phyloP scores from a whole-genome alignment of 2,888 invertebrate species.

The Creontiades dilutus region DNA sequence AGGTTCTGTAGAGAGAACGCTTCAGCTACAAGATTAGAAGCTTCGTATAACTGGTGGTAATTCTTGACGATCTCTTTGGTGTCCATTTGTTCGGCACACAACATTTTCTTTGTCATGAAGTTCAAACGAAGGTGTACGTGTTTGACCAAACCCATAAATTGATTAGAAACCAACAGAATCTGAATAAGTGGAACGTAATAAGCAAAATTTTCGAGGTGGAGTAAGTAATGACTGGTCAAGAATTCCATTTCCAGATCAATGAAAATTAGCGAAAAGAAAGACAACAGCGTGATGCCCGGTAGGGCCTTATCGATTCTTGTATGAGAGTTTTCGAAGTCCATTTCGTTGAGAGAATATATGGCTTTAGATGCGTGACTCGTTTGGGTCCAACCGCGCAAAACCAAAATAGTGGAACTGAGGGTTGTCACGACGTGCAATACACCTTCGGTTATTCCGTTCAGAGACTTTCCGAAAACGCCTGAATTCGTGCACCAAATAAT shows the following conservation, averaged over 20 bases:
- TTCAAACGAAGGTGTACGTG: not conserved
- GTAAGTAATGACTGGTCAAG: not conserved
- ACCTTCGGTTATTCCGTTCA: constrained; percentile 2
- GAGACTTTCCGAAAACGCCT: not conserved
- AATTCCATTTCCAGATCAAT: constrained; percentile 18
- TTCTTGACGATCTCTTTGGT: not conserved
- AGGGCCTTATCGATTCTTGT: not conserved
- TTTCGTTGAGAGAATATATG: not conserved
- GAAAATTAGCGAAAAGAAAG: not conserved
- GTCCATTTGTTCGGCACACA: not conserved
- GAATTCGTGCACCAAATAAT: not conserved
- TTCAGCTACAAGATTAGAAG: not conserved
- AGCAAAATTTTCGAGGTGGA: not conserved
- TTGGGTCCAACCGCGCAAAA: not conserved
- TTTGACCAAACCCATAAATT: constrained; percentile 45
- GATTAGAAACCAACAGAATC: constrained; percentile 41
- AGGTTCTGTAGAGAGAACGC: constrained; percentile 39
- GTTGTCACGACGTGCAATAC: constrained; percentile 52
- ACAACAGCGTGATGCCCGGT: not conserved
- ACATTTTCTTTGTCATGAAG: not conserved
- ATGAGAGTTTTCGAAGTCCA: not conserved
- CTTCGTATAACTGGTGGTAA: not conserved
- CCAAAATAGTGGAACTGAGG: not conserved
- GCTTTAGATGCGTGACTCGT: not conserved
- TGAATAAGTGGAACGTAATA: constrained; percentile 38